Conservation (phyloP, 2,888 invertebrate genomes). For the Calameuta filiformis region DNA sequence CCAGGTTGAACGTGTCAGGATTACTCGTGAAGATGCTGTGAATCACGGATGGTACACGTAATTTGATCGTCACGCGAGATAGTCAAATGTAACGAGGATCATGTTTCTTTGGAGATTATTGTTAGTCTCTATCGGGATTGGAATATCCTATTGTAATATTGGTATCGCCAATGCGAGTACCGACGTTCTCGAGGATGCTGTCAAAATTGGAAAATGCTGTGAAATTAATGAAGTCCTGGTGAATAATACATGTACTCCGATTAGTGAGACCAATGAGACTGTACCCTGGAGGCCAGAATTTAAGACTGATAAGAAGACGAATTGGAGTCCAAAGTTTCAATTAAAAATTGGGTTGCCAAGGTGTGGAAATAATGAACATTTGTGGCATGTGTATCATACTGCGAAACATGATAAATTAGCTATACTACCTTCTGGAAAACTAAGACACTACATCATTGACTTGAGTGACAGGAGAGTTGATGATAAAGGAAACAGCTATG, state of each 20-base stretch:
- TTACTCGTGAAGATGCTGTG: background rate
- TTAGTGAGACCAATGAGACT: slow-evolving; percentile 66
- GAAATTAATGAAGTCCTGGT: slow-evolving; percentile 77
- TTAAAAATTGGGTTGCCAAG: slow-evolving; percentile 53
- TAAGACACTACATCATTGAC: slow-evolving; percentile 76
- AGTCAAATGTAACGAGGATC: slow-evolving; percentile 2
- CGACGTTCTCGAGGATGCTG: slow-evolving; percentile 43
- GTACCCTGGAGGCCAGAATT: slow-evolving; percentile 55
- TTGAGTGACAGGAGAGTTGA: slow-evolving; percentile 27
- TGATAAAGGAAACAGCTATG: slow-evolving; percentile 45
- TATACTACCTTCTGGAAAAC: slow-evolving; percentile 76
- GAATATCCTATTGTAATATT: slow-evolving; percentile 23
- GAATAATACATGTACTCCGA: slow-evolving; percentile 74
- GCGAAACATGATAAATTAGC: slow-evolving; percentile 51
- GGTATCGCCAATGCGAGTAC: slow-evolving; percentile 20
- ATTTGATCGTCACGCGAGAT: background rate
- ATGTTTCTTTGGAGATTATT: slow-evolving; percentile 30
- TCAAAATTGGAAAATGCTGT: slow-evolving; percentile 84
- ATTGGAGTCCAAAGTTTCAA: slow-evolving; percentile 41
- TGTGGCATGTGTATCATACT: slow-evolving; percentile 56
- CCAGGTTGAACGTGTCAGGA: background rate
- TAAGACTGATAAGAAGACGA: slow-evolving; percentile 9
- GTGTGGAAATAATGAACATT: slow-evolving; percentile 53
- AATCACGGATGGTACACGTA: background rate
- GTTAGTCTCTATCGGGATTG: slow-evolving; percentile 24